Percentiles rank a stretch among this genome's conserved stretches.
These are phyloP conservation scores for Poecile montanus DNA, from an alignment of 2,797 vertebrate genomes.

Conservation along the genomic window DNA sequence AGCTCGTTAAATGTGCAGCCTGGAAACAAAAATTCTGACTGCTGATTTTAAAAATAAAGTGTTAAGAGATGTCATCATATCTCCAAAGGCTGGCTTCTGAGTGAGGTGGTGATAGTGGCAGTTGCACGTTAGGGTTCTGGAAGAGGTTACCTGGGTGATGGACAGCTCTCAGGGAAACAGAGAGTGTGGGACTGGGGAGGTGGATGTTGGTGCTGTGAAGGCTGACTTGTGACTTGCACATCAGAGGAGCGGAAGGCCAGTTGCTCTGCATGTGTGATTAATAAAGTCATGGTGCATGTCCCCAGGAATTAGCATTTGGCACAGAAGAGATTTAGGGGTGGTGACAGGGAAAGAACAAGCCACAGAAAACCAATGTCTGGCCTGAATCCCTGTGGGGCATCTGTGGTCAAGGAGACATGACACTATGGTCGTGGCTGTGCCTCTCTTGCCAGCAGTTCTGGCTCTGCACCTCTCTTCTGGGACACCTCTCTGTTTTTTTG, in stretches of 20 bases:
- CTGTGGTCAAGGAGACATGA: neutral
- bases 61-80: neutral
- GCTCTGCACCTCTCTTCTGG: neutral
- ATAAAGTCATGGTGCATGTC: neutral
- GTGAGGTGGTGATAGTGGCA: neutral
- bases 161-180: neutral
- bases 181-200: fast-evolving
- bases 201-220: neutral
- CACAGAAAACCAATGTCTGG: neutral
- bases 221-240: neutral
- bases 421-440: fast-evolving
- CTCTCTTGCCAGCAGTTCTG: fast-evolving
- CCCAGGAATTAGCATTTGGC: neutral
- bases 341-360: neutral
- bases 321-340: neutral
- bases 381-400: neutral
- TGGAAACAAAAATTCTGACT: neutral
- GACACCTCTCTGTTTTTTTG: neutral
- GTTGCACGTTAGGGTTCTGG: neutral
- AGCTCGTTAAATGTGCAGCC: neutral
- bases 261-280: neutral
- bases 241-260: fast-evolving
- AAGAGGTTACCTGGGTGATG: neutral
- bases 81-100: neutral
- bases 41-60: neutral